Conservation (phyloP, 2,888 invertebrate genomes). For the Hyposoter didymator region DNA sequence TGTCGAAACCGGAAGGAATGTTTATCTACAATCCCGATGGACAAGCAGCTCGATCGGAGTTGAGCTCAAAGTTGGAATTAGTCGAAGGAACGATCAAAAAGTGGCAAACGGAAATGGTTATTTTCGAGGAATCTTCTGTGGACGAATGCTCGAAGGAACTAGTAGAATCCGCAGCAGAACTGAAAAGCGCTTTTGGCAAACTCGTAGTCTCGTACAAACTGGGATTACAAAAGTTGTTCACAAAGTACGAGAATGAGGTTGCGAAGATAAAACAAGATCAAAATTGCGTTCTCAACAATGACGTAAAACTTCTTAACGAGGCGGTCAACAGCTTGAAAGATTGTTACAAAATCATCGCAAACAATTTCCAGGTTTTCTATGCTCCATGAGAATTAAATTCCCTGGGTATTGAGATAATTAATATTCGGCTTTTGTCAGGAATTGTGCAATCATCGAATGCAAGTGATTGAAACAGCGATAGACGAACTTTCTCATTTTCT, state of each 20-base stretch:
- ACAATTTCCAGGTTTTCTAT: conserved; percentile 47
- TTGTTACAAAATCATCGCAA: conserved; percentile 29
- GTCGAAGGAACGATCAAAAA: conserved; percentile 51
- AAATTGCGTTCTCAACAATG: conserved; percentile 51
- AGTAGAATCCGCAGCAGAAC: conserved; percentile 19
- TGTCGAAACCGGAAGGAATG: conserved; percentile 53
- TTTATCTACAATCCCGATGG: conserved; percentile 65
- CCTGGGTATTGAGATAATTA: not conserved
- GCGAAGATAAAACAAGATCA: conserved; percentile 48
- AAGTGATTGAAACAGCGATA: conserved; percentile 19
- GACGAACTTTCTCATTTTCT: conserved; percentile 48
- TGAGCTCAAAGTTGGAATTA: conserved; percentile 50
- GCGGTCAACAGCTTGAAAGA: conserved; percentile 46
- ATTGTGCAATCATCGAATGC: conserved; percentile 38
- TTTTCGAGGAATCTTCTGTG: conserved; percentile 59
- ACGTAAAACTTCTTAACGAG: conserved; percentile 45
- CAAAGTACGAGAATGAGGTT: conserved; percentile 54
- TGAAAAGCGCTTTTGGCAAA: conserved; percentile 43
- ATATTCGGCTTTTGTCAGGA: conserved; percentile 33
- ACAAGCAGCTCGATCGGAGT: conserved; percentile 54
- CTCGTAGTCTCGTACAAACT: conserved; percentile 63
- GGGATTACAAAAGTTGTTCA: conserved; percentile 45
- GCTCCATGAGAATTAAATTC: not conserved
- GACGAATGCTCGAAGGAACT: conserved; percentile 53
- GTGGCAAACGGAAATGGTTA: conserved; percentile 55